These are phyloP conservation scores for Charadrius vociferus DNA, from an alignment of 2,113 vertebrate genomes.

Conservation along the genomic window DNA sequence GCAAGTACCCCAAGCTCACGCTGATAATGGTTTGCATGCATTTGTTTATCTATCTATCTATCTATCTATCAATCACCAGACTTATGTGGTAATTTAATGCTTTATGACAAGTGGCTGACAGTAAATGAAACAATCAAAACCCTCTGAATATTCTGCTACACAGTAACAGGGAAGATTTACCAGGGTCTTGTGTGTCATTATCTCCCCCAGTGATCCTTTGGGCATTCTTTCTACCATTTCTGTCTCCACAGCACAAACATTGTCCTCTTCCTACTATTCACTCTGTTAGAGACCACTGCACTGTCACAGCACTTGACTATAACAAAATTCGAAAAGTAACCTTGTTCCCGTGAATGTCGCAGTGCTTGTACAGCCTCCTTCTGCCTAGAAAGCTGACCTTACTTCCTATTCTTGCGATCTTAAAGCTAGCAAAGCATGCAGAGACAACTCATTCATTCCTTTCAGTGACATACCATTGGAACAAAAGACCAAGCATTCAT, in stretches of 20 bases:
- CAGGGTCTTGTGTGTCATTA: constrained; percentile 15
- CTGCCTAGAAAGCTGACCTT: neutral
- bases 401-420: neutral
- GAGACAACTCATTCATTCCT: neutral
- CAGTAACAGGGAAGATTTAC: constrained; percentile 14
- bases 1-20: neutral
- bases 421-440: neutral
- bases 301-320: neutral
- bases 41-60: neutral
- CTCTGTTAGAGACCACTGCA: neutral
- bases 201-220: neutral
- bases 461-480: neutral
- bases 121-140: constrained; percentile 63
- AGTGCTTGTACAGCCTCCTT: neutral
- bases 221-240: neutral
- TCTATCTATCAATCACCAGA: constrained; percentile 36
- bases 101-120: constrained; percentile 50
- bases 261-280: constrained; percentile 28
- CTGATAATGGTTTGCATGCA: neutral
- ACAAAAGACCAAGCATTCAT: constrained; percentile 34
- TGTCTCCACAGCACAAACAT: constrained; percentile 22
- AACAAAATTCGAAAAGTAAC: constrained; percentile 47
- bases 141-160: constrained; percentile 1
- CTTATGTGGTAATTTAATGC: constrained; percentile 50
- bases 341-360: constrained; percentile 19